Evolutionary conservation across 2,113 vertebrate genomes (phyloP), one percentile per base, ranked within the genome.

Genomic region (Colius striatus): DNA sequence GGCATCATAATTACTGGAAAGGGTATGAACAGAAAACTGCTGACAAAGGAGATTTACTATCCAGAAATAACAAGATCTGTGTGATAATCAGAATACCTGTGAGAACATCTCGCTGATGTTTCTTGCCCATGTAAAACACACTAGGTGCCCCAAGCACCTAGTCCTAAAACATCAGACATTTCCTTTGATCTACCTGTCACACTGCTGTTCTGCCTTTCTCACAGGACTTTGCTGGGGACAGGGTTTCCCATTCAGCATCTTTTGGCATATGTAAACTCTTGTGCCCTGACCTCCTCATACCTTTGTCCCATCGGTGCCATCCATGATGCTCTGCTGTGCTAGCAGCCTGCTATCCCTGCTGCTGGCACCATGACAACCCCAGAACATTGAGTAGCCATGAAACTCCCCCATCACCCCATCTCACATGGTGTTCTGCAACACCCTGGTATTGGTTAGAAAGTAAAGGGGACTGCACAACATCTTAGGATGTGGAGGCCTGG

Each of bases 311-410:
- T 30, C 1, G 0, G 17, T 75, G 21, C 53, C 25, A 43, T 36
- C 41, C 62, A 54, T 0, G 9, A 15, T 21, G 29, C 32, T 86
- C 13, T 87, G 43, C 60, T 1, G 1, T 55, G 53, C 30, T 84
- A 50, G 34, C 1, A 0, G 12, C 60, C 50, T 67, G 60, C 27
- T 38, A 41, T 67, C 41, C 36, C 0, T 0, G 32, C 11, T 5
- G 6, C 21, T 5, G 36, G 32, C 19, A 26, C 19, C 55, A 29
- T 34, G 62, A 7, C 45, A 71, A 34, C 48, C 38, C 34, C 4
- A 0, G 3, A 29, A 19, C 51, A 60, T 1, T 0, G 0, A 82
- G 62, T 34, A 73, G 45, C 13, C 43, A 25, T 8, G 5, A 65
- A 86, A 36, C 16, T 54, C 36, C 51, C 48, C n/a, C 11, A 19